Evolutionary conservation across 2,113 vertebrate species (phyloP).

Genomic region (Willisornis vidua): DNA sequence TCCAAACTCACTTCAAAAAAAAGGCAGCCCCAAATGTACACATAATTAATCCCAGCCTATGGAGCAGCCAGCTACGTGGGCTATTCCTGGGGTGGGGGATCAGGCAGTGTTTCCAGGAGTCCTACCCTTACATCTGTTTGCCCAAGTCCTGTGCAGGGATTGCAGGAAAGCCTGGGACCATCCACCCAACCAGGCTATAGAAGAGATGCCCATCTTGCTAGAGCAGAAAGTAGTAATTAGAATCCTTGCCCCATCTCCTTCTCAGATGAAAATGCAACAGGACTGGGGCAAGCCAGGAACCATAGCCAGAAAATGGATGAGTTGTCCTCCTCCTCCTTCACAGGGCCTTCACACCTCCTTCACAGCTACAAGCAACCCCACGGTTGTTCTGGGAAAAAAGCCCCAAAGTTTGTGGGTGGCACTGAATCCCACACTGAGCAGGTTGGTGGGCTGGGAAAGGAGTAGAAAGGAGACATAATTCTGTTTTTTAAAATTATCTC

Average conservation of each 20-base stretch:
- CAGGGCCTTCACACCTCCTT: background rate
- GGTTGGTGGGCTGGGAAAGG: background rate
- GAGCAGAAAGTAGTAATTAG: background rate
- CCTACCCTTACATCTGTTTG: background rate
- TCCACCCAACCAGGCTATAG: background rate
- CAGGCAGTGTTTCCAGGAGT: background rate
- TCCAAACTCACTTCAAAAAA: conserved; percentile 22
- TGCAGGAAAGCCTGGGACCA: background rate
- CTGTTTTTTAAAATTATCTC: background rate
- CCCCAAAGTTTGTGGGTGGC: background rate
- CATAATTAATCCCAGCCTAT: conserved; percentile 28
- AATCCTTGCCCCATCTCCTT: background rate
- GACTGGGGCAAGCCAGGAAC: background rate
- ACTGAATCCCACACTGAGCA: background rate
- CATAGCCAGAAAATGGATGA: background rate
- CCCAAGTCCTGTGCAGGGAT: background rate
- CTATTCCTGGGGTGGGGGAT: background rate
- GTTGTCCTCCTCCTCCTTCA: background rate
- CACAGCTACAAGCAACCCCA: background rate
- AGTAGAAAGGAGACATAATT: background rate
- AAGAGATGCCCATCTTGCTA: background rate
- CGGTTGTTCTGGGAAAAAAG: background rate
- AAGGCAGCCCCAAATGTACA: conserved; percentile 16
- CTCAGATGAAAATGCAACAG: background rate
- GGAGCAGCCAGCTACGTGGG: background rate